Evolutionary conservation across 1,140 invertebrate genomes (phyloP).

Genomic region (Ylistrum balloti): DNA sequence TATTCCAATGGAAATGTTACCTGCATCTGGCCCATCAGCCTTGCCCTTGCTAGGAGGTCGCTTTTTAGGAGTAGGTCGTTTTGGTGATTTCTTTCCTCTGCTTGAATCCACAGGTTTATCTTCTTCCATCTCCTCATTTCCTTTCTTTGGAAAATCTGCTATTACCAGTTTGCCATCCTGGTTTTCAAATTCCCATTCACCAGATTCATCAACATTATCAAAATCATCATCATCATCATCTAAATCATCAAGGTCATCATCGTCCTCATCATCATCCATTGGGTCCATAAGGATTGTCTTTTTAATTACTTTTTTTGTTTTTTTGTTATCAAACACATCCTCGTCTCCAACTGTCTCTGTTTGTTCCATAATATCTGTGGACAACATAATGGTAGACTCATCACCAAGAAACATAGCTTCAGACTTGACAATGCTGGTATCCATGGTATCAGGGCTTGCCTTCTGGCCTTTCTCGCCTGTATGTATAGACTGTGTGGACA

Average conservation of each 20-base stretch:
- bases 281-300: conserved; percentile 25
- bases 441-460: neutral
- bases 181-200: conserved; percentile 62
- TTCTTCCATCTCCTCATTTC: neutral
- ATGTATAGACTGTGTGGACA: conserved; percentile 55
- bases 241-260: conserved; percentile 52
- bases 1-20: neutral
- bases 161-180: conserved; percentile 58
- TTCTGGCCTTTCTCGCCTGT: conserved; percentile 44
- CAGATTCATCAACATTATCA: conserved; percentile 45
- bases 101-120: neutral
- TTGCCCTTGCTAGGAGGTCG: neutral
- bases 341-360: conserved; percentile 49
- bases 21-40: neutral
- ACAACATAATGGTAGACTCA: neutral
- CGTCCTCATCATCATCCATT: conserved; percentile 53
- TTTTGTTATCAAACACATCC: conserved; percentile 54
- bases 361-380: conserved; percentile 42
- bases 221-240: conserved; percentile 47
- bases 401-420: conserved; percentile 1
- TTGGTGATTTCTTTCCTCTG: conserved; percentile 11
- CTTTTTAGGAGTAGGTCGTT: conserved; percentile 18
- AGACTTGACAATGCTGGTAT: conserved; percentile 35
- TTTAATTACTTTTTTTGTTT: neutral
- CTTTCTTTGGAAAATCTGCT: conserved; percentile 46